Base-by-base conservation (phyloP, 2,888 invertebrate genomes). In the Pegoplata infirma region DNA sequence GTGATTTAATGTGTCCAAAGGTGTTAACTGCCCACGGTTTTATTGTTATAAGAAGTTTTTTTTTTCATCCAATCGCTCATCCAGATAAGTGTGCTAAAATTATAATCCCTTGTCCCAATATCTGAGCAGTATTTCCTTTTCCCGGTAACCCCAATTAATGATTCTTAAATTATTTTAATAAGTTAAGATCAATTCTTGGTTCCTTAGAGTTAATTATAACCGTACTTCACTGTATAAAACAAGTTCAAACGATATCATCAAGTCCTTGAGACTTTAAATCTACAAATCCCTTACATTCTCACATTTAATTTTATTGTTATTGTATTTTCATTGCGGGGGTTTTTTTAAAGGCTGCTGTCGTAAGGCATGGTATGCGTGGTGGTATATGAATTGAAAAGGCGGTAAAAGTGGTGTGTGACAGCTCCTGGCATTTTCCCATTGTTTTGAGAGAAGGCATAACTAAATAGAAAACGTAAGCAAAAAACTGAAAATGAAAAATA, bases 251-350 rank as follows among this genome's bases (percentile, higher is more conserved):
- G 76, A 76, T 64, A 69, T 76, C 58, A 63, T 69, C 76, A 59
- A 76, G 69, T 76, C 66, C 71, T 76, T 76, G 69, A 76, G 76
- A 66, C 71, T 66, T 76, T 76, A 71, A 76, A 76, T 76, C 66
- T 76, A 55, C 71, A 76, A 76, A 76, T 76, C 76, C 76, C 71
- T 71, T 66, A 71, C 66, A 69, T 76, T 76, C 63, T 69, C 58
- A 64, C 51, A 76, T 76, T 76, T 76, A 76, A 76, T 76, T 76
- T 76, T 76, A 76, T 76, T 76, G 76, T 76, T 76, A 76, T 71
- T 76, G 71, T 76, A 59, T 76, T 76, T 76, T 71, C 59, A 76
- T 76, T 71, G 71, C 53, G 40, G 66, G 58, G 69, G 59, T 55
- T 64, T 76, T n/a, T n/a, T 59, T 32, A 47, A 53, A 23, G n/a